Conservation (phyloP, 2,888 invertebrate species). For the Cartodere bifasciata region DNA sequence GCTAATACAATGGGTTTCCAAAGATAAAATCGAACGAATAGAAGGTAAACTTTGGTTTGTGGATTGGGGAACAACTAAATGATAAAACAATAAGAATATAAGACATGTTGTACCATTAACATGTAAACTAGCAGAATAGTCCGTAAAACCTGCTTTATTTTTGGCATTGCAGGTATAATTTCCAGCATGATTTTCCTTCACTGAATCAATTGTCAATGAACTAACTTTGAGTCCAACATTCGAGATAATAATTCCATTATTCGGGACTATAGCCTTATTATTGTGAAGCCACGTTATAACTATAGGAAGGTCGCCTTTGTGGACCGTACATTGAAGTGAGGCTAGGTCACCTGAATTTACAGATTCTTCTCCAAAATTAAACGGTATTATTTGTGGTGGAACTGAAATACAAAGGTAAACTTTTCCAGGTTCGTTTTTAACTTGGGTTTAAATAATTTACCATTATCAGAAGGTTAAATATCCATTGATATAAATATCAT, state of each 20-base stretch:
- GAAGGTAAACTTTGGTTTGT: neutral
- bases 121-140: slow-evolving; percentile 50
- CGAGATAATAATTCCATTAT: slow-evolving; percentile 40
- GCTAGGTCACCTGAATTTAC: slow-evolving; percentile 31
- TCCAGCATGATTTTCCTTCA: slow-evolving; percentile 41
- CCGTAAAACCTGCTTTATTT: slow-evolving; percentile 49
- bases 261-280: slow-evolving; percentile 35
- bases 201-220: slow-evolving; percentile 44
- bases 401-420: slow-evolving; percentile 38
- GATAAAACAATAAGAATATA: no score
- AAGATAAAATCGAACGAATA: neutral
- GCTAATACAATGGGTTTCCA: neutral
- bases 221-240: slow-evolving; percentile 49
- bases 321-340: slow-evolving; percentile 45
- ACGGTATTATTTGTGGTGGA: slow-evolving; percentile 63
- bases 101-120: slow-evolving; percentile 61
- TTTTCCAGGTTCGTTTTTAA: slow-evolving; percentile 1
- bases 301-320: slow-evolving; percentile 66
- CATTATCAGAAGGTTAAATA: no score
- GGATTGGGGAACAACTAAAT: slow-evolving; percentile 1
- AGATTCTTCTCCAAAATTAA: slow-evolving; percentile 59
- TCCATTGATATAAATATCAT: no score
- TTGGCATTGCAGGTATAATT: slow-evolving; percentile 43
- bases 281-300: slow-evolving; percentile 59
- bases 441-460: no score